Conservation (phyloP, 2,888 invertebrate genomes). For the Hypena proboscidalis region DNA sequence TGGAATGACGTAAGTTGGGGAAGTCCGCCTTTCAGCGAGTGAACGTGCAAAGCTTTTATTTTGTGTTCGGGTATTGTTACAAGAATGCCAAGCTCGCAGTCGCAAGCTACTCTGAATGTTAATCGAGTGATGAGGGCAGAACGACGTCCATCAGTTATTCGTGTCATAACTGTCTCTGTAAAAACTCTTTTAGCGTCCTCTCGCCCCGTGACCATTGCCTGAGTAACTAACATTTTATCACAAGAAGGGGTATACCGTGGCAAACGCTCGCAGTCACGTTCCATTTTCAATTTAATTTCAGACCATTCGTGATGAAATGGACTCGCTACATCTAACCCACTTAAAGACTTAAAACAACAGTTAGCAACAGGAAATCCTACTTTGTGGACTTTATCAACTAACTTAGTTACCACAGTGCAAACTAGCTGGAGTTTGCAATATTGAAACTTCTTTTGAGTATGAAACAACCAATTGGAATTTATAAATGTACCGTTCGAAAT, state of each 20-base stretch:
- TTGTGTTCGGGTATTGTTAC: constrained; percentile 76
- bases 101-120: constrained; percentile 74
- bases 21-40: constrained; percentile 72
- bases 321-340: constrained; percentile 37
- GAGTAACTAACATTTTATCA: constrained; percentile 33
- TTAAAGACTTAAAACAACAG: constrained; percentile 45
- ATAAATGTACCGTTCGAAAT: constrained; percentile 4
- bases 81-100: constrained; percentile 71
- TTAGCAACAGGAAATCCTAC: constrained; percentile 49
- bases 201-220: constrained; percentile 28
- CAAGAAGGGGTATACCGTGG: constrained; percentile 1
- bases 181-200: constrained; percentile 62
- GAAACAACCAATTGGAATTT: background rate
- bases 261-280: constrained; percentile 18
- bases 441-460: constrained; percentile 14
- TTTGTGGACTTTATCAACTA: constrained; percentile 49
- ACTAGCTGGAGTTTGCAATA: constrained; percentile 24
- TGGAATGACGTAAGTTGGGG: constrained; percentile 66
- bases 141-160: constrained; percentile 76
- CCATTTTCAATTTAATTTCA: constrained; percentile 37
- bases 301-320: constrained; percentile 27
- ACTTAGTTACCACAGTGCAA: constrained; percentile 39
- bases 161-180: constrained; percentile 68
- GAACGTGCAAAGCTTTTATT: constrained; percentile 82
- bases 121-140: constrained; percentile 71